These are phyloP conservation scores for Ardeotis arabs DNA, from an alignment of 2,113 vertebrate genomes.

Conservation along the genomic window DNA sequence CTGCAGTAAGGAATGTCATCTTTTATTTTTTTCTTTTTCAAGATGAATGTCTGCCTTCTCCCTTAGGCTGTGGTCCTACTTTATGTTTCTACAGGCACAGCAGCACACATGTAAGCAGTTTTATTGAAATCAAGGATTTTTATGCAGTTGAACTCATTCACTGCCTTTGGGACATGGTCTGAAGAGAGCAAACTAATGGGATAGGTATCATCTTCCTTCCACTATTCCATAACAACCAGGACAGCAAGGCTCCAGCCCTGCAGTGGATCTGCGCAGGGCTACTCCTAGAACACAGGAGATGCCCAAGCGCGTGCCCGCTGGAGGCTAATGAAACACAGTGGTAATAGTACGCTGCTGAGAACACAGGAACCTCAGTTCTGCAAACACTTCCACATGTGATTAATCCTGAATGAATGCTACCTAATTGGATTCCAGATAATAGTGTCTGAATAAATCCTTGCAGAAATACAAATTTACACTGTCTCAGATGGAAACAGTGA, in stretches of 20 bases:
- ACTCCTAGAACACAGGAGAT: background rate
- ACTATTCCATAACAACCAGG: background rate
- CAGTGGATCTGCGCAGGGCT: background rate
- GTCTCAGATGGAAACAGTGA: conserved; percentile 7
- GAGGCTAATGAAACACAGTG: background rate
- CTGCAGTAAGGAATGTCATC: conserved; percentile 32
- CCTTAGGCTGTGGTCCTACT: conserved; percentile 31
- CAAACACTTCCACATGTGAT: conserved; percentile 16
- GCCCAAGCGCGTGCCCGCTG: background rate
- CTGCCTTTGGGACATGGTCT: background rate
- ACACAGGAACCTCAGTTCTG: background rate
- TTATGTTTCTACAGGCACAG: background rate
- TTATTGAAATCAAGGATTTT: conserved; percentile 19
- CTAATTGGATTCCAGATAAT: conserved; percentile 29
- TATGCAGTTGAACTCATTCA: background rate
- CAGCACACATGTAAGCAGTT: conserved; percentile 44
- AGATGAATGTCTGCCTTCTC: background rate
- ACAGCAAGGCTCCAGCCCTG: background rate
- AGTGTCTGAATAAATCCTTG: conserved; percentile 19
- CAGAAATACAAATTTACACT: conserved; percentile 31
- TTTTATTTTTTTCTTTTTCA: background rate
- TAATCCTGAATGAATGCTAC: background rate
- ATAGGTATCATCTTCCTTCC: background rate
- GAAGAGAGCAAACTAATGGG: background rate
- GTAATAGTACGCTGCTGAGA: background rate